These are phyloP conservation scores for Neolamprologus ventralis DNA, from an alignment of 2,113 vertebrate genomes.

Conservation along the genomic window DNA sequence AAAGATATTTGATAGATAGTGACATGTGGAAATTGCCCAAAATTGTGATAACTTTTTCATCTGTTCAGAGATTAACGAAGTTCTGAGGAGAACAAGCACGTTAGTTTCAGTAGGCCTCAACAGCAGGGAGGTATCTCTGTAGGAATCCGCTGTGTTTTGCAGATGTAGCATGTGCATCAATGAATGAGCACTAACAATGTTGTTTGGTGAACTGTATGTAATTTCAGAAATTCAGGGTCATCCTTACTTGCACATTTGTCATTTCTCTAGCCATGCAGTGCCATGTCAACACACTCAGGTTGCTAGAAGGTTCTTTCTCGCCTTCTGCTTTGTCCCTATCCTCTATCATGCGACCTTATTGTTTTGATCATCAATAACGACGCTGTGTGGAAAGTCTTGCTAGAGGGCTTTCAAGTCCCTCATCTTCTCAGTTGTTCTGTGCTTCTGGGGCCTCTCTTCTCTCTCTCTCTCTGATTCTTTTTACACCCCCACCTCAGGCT, in stretches of 20 bases:
- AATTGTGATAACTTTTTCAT: not conserved
- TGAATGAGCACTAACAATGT: not conserved
- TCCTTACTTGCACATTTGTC: not conserved
- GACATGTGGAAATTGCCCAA: not conserved
- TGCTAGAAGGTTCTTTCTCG: not conserved
- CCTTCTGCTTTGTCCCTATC: not conserved
- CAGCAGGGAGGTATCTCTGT: not conserved
- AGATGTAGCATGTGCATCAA: not conserved
- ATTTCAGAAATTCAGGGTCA: not conserved
- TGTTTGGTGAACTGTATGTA: not conserved
- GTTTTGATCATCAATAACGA: slow-evolving; percentile 4
- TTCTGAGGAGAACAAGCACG: not conserved
- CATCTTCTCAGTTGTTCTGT: slow-evolving; percentile 1
- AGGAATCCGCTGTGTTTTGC: not conserved
- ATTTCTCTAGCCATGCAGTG: not conserved
- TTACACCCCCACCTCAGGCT: not conserved
- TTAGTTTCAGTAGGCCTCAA: not conserved
- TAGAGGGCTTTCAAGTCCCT: not conserved
- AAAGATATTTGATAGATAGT: not conserved
- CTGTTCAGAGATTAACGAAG: not conserved
- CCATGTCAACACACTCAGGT: not conserved
- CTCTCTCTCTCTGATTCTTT: not conserved
- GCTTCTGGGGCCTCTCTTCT: not conserved
- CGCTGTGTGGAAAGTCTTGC: not conserved
- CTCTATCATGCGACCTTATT: not conserved